A percentile compares a stretch with the other conserved stretches of the same genome.
Conservation (phyloP, 2,797 vertebrate genomes). For the Enteromius viviparus region DNA sequence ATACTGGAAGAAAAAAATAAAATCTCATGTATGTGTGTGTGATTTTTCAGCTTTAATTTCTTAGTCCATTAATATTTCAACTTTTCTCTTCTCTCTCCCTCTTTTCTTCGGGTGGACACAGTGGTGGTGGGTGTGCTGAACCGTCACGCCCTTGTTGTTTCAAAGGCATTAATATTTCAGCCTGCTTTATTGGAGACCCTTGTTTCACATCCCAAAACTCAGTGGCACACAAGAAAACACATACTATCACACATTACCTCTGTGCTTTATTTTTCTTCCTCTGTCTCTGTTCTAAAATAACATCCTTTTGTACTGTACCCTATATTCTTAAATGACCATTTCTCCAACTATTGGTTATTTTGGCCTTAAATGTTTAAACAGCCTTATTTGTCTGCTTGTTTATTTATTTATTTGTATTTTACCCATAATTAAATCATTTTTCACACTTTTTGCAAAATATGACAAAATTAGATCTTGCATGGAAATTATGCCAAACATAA, state of each 20-base stretch:
- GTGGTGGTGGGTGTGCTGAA: slow-evolving; percentile 47
- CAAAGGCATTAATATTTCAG: slow-evolving; percentile 81
- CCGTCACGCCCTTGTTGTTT: slow-evolving; percentile 73
- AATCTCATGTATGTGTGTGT: slow-evolving; percentile 65
- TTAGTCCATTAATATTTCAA: slow-evolving; percentile 84
- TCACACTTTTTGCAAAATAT: slow-evolving; percentile 1
- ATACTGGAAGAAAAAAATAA: slow-evolving; percentile 74
- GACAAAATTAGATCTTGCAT: not conserved
- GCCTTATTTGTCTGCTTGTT: not conserved
- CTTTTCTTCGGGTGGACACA: slow-evolving; percentile 36
- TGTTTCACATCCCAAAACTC: slow-evolving; percentile 71
- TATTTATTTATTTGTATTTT: not conserved
- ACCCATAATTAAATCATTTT: not conserved
- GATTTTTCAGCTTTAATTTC: slow-evolving; percentile 84
- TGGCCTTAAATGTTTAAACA: not conserved
- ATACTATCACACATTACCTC: slow-evolving; percentile 15
- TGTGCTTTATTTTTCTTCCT: slow-evolving; percentile 25
- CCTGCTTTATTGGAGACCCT: slow-evolving; percentile 78
- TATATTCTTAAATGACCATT: not conserved
- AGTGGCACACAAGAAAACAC: slow-evolving; percentile 48
- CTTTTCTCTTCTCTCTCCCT: slow-evolving; percentile 21
- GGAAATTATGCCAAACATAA: not conserved
- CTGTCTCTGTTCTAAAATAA: not conserved
- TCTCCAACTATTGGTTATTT: slow-evolving; percentile 5
- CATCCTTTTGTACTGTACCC: not conserved